phyloP scores from a whole-genome alignment of 2,113 vertebrate species.

The Polypterus bichir region DNA sequence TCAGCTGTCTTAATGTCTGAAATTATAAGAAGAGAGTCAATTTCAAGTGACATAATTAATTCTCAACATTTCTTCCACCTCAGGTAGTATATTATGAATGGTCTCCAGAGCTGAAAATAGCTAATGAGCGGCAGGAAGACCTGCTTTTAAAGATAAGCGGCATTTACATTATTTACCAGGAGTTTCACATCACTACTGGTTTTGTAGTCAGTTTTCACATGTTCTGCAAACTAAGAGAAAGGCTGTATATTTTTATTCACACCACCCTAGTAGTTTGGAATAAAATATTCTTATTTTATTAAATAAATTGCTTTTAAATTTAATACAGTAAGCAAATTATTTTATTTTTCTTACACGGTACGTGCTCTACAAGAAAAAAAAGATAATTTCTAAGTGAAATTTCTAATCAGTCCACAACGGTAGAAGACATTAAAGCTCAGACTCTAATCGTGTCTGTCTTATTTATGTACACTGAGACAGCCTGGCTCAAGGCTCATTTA shows the following conservation, averaged over 20 bases:
- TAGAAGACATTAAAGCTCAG: conserved; percentile 10
- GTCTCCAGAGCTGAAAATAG: neutral
- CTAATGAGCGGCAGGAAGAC: neutral
- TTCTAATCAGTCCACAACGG: neutral
- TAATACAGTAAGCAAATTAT: too few relatives aligned
- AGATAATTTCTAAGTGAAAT: neutral
- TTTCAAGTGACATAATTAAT: conserved; percentile 1
- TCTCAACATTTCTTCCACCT: conserved; percentile 5
- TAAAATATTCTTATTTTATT: too few relatives aligned
- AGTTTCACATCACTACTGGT: neutral
- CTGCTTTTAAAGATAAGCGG: conserved; percentile 4
- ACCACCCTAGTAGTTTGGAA: too few relatives aligned
- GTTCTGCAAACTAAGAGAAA: too few relatives aligned
- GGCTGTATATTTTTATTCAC: too few relatives aligned
- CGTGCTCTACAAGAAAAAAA: neutral
- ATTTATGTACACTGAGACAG: conserved; percentile 14
- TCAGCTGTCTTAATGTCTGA: neutral
- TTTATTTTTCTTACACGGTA: too few relatives aligned
- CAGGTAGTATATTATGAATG: conserved; percentile 6
- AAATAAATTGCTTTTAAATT: too few relatives aligned
- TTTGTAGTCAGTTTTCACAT: too few relatives aligned
- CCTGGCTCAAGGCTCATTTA: conserved; percentile 20
- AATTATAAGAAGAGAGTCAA: neutral
- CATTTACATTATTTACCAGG: neutral
- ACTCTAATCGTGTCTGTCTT: conserved; percentile 12